phyloP scores from a whole-genome alignment of 35 echinoderm and acorn worm genomes.

The Anneissia japonica region DNA sequence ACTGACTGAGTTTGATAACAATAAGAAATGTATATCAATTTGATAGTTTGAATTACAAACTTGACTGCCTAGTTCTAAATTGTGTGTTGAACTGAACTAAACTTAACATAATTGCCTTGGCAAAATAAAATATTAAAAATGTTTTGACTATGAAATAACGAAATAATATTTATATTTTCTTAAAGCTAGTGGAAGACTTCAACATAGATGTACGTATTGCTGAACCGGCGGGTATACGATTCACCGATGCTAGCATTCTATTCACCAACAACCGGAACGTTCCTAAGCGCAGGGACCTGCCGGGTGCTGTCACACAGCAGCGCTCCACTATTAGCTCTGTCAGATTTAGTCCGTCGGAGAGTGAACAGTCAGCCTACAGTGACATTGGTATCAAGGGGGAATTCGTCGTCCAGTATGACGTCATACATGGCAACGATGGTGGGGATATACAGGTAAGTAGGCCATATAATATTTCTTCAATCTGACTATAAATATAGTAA shows the following conservation, averaged over 20 bases:
- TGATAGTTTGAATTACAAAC: no score
- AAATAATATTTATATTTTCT: no score
- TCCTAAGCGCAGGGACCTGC: neutral
- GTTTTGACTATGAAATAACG: no score
- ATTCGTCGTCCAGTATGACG: slow-evolving; percentile 79
- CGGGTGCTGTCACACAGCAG: neutral
- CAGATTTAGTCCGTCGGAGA: neutral
- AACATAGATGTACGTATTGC: slow-evolving; percentile 50
- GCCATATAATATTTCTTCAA: no score
- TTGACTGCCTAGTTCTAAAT: no score
- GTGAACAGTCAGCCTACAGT: slow-evolving; percentile 43
- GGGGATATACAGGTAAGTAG: slow-evolving; percentile 78
- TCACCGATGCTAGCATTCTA: neutral
- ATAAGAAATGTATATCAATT: no score
- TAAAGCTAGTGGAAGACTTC: slow-evolving; percentile 70
- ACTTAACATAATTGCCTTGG: no score
- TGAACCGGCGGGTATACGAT: slow-evolving; percentile 64
- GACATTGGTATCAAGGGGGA: slow-evolving; percentile 67
- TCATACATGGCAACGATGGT: slow-evolving; percentile 54
- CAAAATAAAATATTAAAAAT: no score
- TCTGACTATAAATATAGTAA: no score
- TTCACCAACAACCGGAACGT: neutral
- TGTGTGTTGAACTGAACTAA: no score
- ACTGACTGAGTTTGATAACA: no score
- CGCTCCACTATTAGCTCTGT: neutral